Conservation (phyloP, 2,113 vertebrate genomes). For the Panurus biarmicus region DNA sequence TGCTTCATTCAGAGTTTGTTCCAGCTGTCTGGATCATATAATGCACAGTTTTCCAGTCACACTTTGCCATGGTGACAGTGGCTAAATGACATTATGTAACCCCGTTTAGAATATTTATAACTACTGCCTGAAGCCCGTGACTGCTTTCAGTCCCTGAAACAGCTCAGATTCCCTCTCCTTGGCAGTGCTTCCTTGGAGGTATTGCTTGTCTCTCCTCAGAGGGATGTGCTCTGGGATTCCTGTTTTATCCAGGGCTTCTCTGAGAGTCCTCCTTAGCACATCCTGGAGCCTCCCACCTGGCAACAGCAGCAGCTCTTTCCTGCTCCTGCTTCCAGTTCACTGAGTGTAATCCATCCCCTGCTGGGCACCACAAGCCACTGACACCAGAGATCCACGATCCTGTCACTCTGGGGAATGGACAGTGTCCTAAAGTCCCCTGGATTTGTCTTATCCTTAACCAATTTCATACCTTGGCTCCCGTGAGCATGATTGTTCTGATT, state of each 20-base stretch:
- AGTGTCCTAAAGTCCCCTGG: neutral
- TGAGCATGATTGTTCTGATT: neutral
- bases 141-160: neutral
- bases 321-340: neutral
- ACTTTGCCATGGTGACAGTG: neutral
- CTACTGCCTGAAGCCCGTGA: rapidly evolving
- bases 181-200: neutral
- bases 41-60: neutral
- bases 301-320: neutral
- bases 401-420: neutral
- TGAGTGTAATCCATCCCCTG: neutral
- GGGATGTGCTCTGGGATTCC: neutral
- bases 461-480: neutral
- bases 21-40: neutral
- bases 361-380: neutral
- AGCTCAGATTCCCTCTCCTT: rapidly evolving
- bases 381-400: rapidly evolving
- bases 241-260: neutral
- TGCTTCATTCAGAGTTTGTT: neutral
- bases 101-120: neutral
- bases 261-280: neutral
- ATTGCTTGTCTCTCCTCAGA: neutral
- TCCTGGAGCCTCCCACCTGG: neutral
- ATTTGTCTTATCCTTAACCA: neutral
- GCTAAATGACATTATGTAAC: neutral